These are phyloP conservation scores for Trachymyrmex cornetzi DNA, from an alignment of 1,140 invertebrate species.

Conservation along the genomic window DNA sequence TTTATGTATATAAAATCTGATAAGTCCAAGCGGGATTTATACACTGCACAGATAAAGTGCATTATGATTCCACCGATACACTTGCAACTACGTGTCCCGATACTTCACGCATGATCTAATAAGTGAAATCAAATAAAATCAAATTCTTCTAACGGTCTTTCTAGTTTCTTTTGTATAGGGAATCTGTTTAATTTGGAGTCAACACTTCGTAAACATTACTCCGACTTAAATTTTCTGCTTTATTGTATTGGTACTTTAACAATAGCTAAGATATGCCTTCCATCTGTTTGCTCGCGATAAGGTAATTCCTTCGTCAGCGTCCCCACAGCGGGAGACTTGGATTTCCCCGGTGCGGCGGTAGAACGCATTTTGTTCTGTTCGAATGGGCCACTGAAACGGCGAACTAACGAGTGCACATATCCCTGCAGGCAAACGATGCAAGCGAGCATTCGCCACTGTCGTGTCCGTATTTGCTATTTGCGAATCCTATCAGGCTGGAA, in stretches of 20 bases:
- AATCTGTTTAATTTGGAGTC: neutral
- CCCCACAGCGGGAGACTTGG: constrained; percentile 36
- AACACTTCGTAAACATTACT: neutral
- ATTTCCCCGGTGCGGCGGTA: constrained; percentile 32
- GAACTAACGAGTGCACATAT: constrained; percentile 67
- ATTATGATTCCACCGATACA: neutral
- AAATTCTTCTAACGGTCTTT: neutral
- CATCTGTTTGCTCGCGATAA: constrained; percentile 68
- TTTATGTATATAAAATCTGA: constrained; percentile 49
- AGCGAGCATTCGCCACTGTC: neutral
- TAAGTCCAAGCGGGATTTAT: constrained; percentile 16
- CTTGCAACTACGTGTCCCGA: neutral
- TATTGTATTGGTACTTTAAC: neutral
- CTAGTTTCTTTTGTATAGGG: neutral
- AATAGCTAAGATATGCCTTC: constrained; percentile 29
- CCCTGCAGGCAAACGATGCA: constrained; percentile 35
- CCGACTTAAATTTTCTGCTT: neutral
- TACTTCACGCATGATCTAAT: constrained; percentile 38
- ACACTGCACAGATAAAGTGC: neutral
- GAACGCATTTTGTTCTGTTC: constrained; percentile 47
- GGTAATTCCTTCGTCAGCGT: constrained; percentile 19
- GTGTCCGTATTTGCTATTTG: constrained; percentile 60
- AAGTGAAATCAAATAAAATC: constrained; percentile 20
- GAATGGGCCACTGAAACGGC: constrained; percentile 65
- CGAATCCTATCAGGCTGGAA: constrained; percentile 45